A percentile compares a stretch with the other conserved stretches of the same genome.
Conservation (phyloP, 53 echinoderm and acorn worm species). For the Pentamera pediparva region DNA sequence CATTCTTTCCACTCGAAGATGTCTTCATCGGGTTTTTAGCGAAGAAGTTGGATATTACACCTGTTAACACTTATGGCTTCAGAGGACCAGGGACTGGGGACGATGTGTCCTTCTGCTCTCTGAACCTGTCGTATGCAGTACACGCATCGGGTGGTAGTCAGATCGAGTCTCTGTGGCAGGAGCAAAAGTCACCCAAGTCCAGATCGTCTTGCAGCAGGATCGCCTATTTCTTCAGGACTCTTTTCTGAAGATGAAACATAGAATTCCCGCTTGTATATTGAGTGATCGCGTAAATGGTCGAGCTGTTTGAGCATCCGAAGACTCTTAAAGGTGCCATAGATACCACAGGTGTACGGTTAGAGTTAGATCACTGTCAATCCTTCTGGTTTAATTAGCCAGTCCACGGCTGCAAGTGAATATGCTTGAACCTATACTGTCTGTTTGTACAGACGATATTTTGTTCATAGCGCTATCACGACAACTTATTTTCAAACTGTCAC, state of each 20-base stretch:
- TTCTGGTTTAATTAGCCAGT: too few relatives aligned
- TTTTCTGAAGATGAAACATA: background rate
- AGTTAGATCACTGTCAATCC: too few relatives aligned
- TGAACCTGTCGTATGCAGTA: conserved; percentile 8
- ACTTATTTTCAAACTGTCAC: too few relatives aligned
- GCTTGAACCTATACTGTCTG: too few relatives aligned
- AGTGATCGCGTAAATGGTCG: too few relatives aligned
- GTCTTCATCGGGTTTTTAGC: conserved; percentile 34
- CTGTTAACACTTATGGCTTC: background rate
- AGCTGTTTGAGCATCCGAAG: too few relatives aligned
- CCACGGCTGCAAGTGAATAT: too few relatives aligned
- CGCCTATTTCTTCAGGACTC: background rate
- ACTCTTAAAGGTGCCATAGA: too few relatives aligned
- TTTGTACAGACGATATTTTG: too few relatives aligned
- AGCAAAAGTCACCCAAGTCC: background rate
- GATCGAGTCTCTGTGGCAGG: background rate
- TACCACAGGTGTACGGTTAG: too few relatives aligned
- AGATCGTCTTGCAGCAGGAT: background rate
- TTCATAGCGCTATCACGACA: too few relatives aligned
- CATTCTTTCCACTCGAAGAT: conserved; percentile 40
- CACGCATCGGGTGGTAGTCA: background rate
- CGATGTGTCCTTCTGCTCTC: conserved; percentile 2
- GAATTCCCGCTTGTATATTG: background rate
- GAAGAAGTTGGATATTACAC: background rate
- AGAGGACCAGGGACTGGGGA: conserved; percentile 5